Evolutionary conservation across 2,797 vertebrate species (phyloP).

Genomic region (Sebastes minor): DNA sequence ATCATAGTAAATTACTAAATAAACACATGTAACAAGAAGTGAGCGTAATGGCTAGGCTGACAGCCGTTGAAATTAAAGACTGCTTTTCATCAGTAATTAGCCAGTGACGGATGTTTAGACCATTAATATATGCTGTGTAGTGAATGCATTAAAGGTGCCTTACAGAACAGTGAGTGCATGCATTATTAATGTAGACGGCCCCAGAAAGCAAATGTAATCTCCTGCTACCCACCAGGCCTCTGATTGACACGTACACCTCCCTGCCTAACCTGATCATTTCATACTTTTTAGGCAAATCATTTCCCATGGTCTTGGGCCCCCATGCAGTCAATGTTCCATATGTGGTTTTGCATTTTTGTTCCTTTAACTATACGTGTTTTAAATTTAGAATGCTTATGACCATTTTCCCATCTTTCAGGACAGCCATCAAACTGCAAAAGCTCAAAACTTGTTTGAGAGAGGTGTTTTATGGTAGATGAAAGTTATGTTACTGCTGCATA

Average conservation of each 20-base stretch:
- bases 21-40: slow-evolving; percentile 40
- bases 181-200: slow-evolving; percentile 42
- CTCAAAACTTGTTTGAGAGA: neutral
- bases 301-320: neutral
- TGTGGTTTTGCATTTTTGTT: neutral
- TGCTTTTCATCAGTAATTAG: slow-evolving; percentile 45
- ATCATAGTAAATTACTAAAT: slow-evolving; percentile 43
- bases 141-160: slow-evolving; percentile 27
- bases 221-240: slow-evolving; percentile 4
- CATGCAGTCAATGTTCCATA: neutral
- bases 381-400: neutral
- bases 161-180: slow-evolving; percentile 14
- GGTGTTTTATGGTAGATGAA: neutral
- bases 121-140: slow-evolving; percentile 5
- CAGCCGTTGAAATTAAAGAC: slow-evolving; percentile 28
- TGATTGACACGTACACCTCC: slow-evolving; percentile 14
- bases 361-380: neutral
- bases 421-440: neutral
- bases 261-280: neutral
- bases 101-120: neutral
- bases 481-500: neutral
- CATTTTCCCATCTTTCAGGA: neutral
- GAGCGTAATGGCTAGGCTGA: slow-evolving; percentile 14
- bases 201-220: neutral
- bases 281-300: neutral